A percentile compares a stretch with the other conserved stretches of the same genome.
Conservation (phyloP, 2,113 vertebrate genomes). For the Columba janthina region DNA sequence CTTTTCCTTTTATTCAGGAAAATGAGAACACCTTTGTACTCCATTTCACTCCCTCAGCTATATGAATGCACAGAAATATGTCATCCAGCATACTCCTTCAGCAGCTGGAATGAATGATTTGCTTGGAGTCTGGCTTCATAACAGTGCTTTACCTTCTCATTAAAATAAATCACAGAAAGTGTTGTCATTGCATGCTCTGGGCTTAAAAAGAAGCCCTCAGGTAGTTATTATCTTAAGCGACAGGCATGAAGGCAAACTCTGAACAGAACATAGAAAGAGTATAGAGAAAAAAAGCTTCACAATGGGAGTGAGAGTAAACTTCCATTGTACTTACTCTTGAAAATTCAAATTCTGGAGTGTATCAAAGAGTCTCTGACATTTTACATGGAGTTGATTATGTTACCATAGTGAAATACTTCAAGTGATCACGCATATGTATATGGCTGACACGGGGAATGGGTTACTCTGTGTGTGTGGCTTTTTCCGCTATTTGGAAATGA, state of each 20-base stretch:
- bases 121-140: background rate
- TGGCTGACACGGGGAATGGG: background rate
- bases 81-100: background rate
- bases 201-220: background rate
- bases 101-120: background rate
- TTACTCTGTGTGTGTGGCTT: background rate
- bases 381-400: background rate
- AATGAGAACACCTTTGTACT: background rate
- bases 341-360: background rate
- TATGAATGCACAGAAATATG: background rate
- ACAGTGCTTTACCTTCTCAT: background rate
- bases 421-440: background rate
- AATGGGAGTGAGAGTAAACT: background rate
- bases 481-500: accelerated
- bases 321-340: background rate
- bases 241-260: background rate
- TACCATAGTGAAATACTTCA: background rate
- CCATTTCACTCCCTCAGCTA: background rate
- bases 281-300: background rate
- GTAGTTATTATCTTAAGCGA: background rate
- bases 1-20: background rate
- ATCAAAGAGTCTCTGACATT: background rate
- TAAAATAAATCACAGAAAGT: slow-evolving; percentile 33
- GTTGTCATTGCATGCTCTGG: background rate
- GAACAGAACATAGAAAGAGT: background rate